Evolutionary conservation across 2,113 vertebrate genomes (phyloP).

Genomic region (Erpornis zantholeuca): DNA sequence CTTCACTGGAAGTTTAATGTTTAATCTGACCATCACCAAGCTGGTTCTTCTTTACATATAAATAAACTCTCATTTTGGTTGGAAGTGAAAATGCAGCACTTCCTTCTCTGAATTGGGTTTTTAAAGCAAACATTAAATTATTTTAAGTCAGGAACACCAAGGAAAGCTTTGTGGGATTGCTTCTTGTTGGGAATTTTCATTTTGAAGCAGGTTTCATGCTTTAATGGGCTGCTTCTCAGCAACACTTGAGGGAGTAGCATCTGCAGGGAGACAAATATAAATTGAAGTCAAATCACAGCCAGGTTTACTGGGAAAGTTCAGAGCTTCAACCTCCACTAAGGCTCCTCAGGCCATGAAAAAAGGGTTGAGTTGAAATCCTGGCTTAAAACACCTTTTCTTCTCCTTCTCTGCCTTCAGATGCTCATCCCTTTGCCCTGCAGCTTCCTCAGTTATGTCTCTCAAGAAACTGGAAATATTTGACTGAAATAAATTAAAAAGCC

Average conservation of each 20-base stretch:
- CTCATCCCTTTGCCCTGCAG: background rate
- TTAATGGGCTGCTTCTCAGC: background rate
- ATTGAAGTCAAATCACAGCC: background rate
- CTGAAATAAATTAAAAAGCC: background rate
- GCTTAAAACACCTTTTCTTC: background rate
- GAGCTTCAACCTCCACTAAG: background rate
- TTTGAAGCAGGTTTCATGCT: background rate
- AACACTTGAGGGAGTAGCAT: background rate
- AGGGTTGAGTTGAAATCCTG: background rate
- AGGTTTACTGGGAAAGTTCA: background rate
- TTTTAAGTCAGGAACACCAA: background rate
- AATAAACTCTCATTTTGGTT: background rate
- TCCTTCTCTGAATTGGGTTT: background rate
- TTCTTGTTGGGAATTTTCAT: background rate
- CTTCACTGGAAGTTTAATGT: background rate
- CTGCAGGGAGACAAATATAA: background rate
- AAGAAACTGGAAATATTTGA: background rate
- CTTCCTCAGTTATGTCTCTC: background rate
- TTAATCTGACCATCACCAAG: background rate
- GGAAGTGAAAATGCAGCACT: background rate
- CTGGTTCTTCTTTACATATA: background rate
- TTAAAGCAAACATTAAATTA: background rate
- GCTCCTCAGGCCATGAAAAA: background rate
- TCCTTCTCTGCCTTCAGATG: background rate
- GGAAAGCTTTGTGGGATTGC: background rate